Base-by-base conservation (phyloP, 1,140 invertebrate species). In the Pachyrhynchus sulphureomaculatus region DNA sequence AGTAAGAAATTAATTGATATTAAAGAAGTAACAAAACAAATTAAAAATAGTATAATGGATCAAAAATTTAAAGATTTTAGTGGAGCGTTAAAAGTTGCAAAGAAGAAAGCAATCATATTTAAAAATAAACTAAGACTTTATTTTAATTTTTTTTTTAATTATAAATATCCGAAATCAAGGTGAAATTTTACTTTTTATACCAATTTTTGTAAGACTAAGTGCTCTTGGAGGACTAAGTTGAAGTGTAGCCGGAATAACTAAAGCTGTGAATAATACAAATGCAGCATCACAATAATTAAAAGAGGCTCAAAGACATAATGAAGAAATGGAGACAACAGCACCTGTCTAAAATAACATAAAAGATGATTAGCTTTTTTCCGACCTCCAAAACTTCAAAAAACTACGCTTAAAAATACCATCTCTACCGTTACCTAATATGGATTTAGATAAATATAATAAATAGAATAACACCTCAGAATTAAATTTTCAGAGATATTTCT, bases 201-300 rank as follows among this genome's bases (percentile, higher is more conserved):
- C 77, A 18, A 62, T 78, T 57, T 72, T 76, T 62, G 72, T 74
- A 6, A 73, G 71, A 32, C 57, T 78, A 17, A 72, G 67, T 17
- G 76, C 73, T 18, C 12, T 71, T n/a, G 75, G 76, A 47, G 62
- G 61, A 6, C 29, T 78, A 48, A 49, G 66, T 12, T 71, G 69
- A 10, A 72, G 73, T 1, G 69, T 69, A 18, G 61, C 73, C 10
- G 65, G 62, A 29, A 68, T 76, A 15, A 69, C 65, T 13, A 75
- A 75, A 67, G 68, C 71, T 21, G 66, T 75, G 0, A 73, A 70
- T 59, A 71, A 69, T 51, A 67, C 71, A 15, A 69, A 69, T 47
- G 52, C 54, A 44, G 73, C 67, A 42, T 55, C 67, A 64, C 42
- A 72, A 65, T 39, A 68, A 41, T 53, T 75, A 8, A 39, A 68